Base-by-base conservation (phyloP, 2,113 vertebrate genomes). In the Ceratotherium simum region DNA sequence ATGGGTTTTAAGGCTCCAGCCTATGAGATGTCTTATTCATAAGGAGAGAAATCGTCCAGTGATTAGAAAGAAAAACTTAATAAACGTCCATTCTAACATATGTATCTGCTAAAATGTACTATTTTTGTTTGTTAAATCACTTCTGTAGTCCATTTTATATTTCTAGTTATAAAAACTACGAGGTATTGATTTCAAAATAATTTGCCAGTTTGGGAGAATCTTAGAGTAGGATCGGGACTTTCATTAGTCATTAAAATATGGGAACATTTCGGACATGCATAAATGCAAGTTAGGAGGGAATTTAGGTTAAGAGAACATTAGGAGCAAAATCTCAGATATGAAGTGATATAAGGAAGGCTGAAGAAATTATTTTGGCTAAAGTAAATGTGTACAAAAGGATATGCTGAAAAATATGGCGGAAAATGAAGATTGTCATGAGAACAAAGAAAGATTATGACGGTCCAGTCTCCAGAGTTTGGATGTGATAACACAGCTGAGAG, bases 1-100 rank as follows among this genome's bases (percentile, higher is more conserved):
- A 23, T 84, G 17, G 48, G 17, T 79, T 20, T 67, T 60, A 80
- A 70, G 36, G 33, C 9, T 64, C 12, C 3, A 33, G 46, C 2
- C 29, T 48, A 33, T 2, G 6, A 42, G 21, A 76, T 64, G 4
- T 4, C 62, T 82, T 94, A 78, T 97, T 92, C 20, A 62, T 73
- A 64, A 88, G 25, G 9, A 90, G 2, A 85, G 33, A 76, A 95
- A 70, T 33, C 8, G 7, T 80, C 17, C 4, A 20, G 23, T 48
- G 33, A 33, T 95, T 84, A 96, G 64, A 80, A 78, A 81, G 11
- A 69, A 83, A 94, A 86, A 86, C 0, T 23, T 79, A 85, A 81
- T 14, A 86, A 33, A 75, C 62, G 2, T 46, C 6, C 54, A 51
- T 46, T 78, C 20, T 54, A 91, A 36, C 5, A 62, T 67, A 62